Conservation (phyloP, 92 coral and sea anemone species). For the Micromussa lordhowensis region DNA sequence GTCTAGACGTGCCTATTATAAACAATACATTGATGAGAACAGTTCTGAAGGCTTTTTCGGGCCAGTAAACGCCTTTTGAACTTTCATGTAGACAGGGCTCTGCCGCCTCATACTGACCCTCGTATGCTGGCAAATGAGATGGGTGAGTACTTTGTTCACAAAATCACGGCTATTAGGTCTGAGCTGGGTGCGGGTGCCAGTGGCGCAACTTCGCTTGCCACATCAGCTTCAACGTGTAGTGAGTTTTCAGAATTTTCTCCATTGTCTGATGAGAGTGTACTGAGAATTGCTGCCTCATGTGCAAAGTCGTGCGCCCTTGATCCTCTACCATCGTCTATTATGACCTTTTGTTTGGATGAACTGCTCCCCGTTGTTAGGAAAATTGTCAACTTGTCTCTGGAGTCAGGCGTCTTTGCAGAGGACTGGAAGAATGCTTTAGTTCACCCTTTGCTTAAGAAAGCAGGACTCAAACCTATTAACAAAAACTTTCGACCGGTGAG, state of each 20-base stretch:
- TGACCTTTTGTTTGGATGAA: neutral
- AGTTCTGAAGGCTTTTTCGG: neutral
- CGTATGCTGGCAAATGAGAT: too few relatives aligned
- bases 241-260: constrained; percentile 21
- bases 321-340: constrained; percentile 39
- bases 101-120: neutral
- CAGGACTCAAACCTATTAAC: constrained; percentile 1
- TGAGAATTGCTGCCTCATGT: neutral
- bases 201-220: constrained; percentile 21
- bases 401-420: too few relatives aligned
- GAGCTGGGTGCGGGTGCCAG: constrained; percentile 20
- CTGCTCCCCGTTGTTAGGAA: too few relatives aligned
- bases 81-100: constrained; percentile 16
- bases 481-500: constrained; percentile 13
- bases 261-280: neutral
- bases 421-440: constrained; percentile 19
- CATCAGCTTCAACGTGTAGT: constrained; percentile 20
- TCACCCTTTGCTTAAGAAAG: constrained; percentile 20
- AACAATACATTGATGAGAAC: constrained; percentile 13
- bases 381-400: too few relatives aligned
- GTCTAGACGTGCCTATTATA: too few relatives aligned
- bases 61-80: constrained; percentile 13
- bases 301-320: constrained; percentile 39
- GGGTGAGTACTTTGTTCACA: too few relatives aligned
- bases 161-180: too few relatives aligned